Evolutionary conservation across 2,888 invertebrate species (phyloP).

Genomic region (Cyclophora albipunctata): DNA sequence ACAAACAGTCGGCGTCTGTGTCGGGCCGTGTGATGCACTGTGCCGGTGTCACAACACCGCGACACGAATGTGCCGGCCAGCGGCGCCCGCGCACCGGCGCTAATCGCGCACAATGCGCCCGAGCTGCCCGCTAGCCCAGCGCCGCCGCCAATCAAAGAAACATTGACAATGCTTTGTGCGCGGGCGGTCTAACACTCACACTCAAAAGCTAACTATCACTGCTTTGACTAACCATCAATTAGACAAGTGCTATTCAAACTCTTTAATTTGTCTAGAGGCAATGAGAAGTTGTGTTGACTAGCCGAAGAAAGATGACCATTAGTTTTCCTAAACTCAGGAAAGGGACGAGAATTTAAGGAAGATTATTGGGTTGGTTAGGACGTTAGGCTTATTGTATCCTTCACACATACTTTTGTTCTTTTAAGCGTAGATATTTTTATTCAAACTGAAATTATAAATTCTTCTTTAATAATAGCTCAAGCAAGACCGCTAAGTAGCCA

Average conservation of each 20-base stretch:
- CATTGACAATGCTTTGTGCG: slow-evolving; percentile 53
- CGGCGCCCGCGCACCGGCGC: slow-evolving; percentile 65
- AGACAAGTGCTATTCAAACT: neutral
- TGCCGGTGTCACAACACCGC: slow-evolving; percentile 57
- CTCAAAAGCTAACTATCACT: neutral
- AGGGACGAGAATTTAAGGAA: too few relatives aligned
- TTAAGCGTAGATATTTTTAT: too few relatives aligned
- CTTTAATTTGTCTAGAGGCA: too few relatives aligned
- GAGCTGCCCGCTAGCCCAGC: slow-evolving; percentile 36
- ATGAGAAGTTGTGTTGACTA: too few relatives aligned
- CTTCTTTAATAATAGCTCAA: too few relatives aligned
- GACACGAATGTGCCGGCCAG: slow-evolving; percentile 28
- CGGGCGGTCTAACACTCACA: slow-evolving; percentile 38
- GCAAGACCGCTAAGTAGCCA: too few relatives aligned
- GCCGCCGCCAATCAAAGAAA: slow-evolving; percentile 33
- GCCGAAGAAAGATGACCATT: too few relatives aligned
- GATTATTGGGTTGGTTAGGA: too few relatives aligned
- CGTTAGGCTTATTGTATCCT: too few relatives aligned
- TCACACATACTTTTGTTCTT: too few relatives aligned
- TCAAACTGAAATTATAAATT: too few relatives aligned
- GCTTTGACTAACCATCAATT: neutral
- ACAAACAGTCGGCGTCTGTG: slow-evolving; percentile 69
- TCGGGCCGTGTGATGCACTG: slow-evolving; percentile 55
- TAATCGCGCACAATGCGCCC: slow-evolving; percentile 57
- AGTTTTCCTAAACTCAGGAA: too few relatives aligned